Evolutionary conservation across 2,888 invertebrate species (phyloP).

Genomic region (Agriopis aurantiaria): DNA sequence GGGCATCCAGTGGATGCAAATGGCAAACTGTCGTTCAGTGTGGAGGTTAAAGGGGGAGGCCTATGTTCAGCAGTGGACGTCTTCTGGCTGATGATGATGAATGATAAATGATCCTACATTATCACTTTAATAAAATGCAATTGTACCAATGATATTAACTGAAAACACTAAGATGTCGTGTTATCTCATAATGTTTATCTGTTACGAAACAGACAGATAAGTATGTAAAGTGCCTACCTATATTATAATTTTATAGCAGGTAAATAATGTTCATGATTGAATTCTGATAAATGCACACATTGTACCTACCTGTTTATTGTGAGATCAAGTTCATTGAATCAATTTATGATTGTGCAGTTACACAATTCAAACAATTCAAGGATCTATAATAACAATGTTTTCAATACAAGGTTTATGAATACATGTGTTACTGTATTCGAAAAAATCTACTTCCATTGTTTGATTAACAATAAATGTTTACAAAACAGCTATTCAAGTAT

Average conservation of each 20-base stretch:
- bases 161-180: too few species aligned
- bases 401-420: constrained; percentile 18
- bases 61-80: too few species aligned
- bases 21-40: too few species aligned
- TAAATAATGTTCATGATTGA: not conserved
- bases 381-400: constrained; percentile 17
- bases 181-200: not conserved
- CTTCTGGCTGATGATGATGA: too few species aligned
- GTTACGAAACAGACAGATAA: not conserved
- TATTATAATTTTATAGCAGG: not conserved
- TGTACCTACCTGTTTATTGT: not conserved
- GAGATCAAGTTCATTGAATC: constrained; percentile 9
- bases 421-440: constrained; percentile 18
- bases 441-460: constrained; percentile 27
- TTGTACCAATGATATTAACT: too few species aligned
- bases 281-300: not conserved
- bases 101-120: too few species aligned
- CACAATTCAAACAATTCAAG: constrained; percentile 32
- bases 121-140: too few species aligned
- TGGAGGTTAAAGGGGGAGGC: too few species aligned
- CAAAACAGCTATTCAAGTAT: constrained; percentile 27
- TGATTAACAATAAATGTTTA: constrained; percentile 29
- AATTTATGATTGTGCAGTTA: constrained; percentile 8
- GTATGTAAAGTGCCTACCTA: not conserved
- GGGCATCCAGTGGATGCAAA: too few species aligned